Evolutionary conservation across 2,113 vertebrate species (phyloP).

Genomic region (Mastomys coucha): DNA sequence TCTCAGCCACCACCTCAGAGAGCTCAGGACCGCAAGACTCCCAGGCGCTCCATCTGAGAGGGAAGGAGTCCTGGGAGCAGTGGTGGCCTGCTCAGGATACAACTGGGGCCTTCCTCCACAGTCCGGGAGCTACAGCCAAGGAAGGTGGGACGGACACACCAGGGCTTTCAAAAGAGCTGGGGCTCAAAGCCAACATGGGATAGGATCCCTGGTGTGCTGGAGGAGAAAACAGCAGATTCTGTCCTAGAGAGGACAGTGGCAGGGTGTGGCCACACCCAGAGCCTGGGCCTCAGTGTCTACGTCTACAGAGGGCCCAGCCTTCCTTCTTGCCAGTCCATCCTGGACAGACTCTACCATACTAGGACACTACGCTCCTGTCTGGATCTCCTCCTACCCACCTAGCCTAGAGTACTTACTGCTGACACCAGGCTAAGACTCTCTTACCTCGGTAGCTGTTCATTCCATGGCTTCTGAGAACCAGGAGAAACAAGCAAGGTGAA

Average conservation of each 20-base stretch:
- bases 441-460: slow-evolving; percentile 68
- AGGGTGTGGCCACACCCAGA: background rate
- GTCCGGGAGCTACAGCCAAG: background rate
- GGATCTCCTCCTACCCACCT: slow-evolving; percentile 73
- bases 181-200: background rate
- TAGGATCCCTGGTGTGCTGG: background rate
- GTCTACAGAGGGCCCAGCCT: too few relatives aligned
- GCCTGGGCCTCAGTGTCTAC: background rate
- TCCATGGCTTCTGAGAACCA: slow-evolving; percentile 31
- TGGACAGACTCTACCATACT: background rate
- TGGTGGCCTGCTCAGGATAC: background rate
- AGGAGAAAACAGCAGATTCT: too few relatives aligned
- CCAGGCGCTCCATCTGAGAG: too few relatives aligned
- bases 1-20: background rate
- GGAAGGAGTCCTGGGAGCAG: background rate
- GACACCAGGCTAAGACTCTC: slow-evolving; percentile 57
- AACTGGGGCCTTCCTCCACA: background rate
- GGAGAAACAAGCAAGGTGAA: too few relatives aligned
- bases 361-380: background rate
- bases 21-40: background rate
- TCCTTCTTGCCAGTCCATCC: background rate
- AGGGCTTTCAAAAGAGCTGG: background rate
- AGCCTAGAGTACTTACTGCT: slow-evolving; percentile 78
- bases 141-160: too few relatives aligned
- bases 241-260: background rate